Base-by-base conservation (phyloP, 2,113 vertebrate genomes). In the Glareola pratincola region DNA sequence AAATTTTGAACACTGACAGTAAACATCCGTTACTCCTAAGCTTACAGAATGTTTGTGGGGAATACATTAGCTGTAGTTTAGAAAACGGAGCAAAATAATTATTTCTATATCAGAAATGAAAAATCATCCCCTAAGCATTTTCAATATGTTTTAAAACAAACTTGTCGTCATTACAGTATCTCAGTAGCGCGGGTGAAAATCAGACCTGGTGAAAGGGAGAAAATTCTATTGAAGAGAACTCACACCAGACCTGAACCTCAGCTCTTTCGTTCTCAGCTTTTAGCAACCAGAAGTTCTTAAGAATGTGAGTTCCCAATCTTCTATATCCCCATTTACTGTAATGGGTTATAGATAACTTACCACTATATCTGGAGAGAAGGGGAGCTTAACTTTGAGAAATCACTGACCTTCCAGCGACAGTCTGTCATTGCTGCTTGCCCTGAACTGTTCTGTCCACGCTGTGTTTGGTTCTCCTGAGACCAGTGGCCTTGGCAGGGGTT, bases 31-130 rank as follows among this genome's bases (percentile, higher is more conserved):
- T 81, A 41, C 75, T 81, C 48, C 21, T 64, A 51, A 48, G 22
- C 14, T 34, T 89, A 56, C 8, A 24, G 36, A 75, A 16, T 48
- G 16, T 75, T 79, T 69, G 39, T 45, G 54, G 14, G 43, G 37
- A 9, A 62, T 80, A 67, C 26, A 39, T 90, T 43, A 64, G 73
- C 7, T 34, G 24, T 53, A 83, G 12, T 50, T 93, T 63, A 66
- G 63, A 83, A 93, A 80, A 73, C 8, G 8, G 12, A 78, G 29
- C 81, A 72, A 88, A 91, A 73, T n/a, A 76, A 76, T 69, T 41
- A 51, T 64, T 66, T 63, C 23, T 73, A 8, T 34, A 64, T 84
- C 60, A 78, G 77, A 96, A 96, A 95, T 82, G 86, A 96, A 93
- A 96, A 94, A 91, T 85, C 85, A 87, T 53, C 64, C 73, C 56